A percentile compares a stretch with the other conserved stretches of the same genome.
These are phyloP conservation scores for Drosophila picticornis DNA, from an alignment of 2,888 invertebrate genomes.

Conservation along the genomic window DNA sequence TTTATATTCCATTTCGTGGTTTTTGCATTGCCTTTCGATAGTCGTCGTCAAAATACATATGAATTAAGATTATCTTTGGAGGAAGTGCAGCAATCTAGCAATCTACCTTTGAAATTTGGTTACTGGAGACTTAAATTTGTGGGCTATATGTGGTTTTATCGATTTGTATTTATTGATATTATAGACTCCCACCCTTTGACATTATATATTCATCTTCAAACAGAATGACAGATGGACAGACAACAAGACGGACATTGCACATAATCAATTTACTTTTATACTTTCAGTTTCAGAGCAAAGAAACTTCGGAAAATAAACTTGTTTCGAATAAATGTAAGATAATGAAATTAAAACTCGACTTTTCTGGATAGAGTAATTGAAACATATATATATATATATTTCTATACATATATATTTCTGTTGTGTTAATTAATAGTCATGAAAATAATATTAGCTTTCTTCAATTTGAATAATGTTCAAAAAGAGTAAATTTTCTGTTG, in stretches of 20 bases:
- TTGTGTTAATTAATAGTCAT: neutral
- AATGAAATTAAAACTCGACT: too few relatives aligned
- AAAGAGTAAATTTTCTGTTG: neutral
- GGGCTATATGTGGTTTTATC: neutral
- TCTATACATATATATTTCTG: neutral
- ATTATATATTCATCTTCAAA: neutral
- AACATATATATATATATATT: neutral
- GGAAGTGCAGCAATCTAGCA: neutral
- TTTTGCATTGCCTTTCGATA: too few relatives aligned
- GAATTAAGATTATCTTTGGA: neutral
- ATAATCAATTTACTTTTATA: too few relatives aligned
- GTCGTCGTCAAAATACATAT: neutral
- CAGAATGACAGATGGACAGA: too few relatives aligned
- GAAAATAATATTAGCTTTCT: neutral
- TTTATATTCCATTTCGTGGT: neutral
- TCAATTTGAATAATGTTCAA: neutral
- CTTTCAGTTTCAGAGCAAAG: neutral
- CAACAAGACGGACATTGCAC: too few relatives aligned
- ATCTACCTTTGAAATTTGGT: neutral
- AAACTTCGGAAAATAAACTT: too few relatives aligned
- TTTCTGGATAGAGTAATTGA: neutral
- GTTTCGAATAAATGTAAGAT: too few relatives aligned
- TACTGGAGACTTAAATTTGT: neutral
- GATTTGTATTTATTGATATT: neutral
- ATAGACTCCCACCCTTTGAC: neutral